Base-by-base conservation (phyloP, 1,140 invertebrate genomes). In the Grapholita molesta region DNA sequence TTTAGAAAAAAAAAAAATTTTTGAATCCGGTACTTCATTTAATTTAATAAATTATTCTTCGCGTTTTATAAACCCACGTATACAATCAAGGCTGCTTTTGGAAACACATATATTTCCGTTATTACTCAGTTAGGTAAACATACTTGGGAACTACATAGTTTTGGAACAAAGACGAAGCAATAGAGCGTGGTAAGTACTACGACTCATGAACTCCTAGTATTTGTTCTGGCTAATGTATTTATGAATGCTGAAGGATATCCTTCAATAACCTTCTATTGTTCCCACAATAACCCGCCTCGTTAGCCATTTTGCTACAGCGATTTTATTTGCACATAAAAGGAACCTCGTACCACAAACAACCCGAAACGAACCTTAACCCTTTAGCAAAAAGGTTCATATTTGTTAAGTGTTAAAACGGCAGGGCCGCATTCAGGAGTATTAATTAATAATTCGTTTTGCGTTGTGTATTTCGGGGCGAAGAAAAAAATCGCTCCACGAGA, bases 381-480 rank as follows among this genome's bases (percentile, higher is more conserved):
- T 28, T 25, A 28, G n/a, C 4, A 28, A 1, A n/a, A 61, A 8
- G 25, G 28, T 15, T 12, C 55, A 32, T 30, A 30, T 61, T 61
- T 30, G 55, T 15, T 28, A 1, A n/a, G 2, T 0, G 30, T 4
- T 23, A 5, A 61, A 61, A 61, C 15, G 1, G n/a, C 55, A 61
- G 55, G 12, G 9, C 42, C 42, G 42, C 42, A 48, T 48, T 48
- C 42, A 28, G 55, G 55, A 9, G 55, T 61, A 61, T 61, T 61
- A 61, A 61, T 61, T 61, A 61, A 61, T 61, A 61, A 30, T 61
- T 61, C 55, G 55, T 61, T 61, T 30, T 61, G 12, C 28, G 55
- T 12, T 12, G 25, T 21, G n/a, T 24, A 57, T 61, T 61, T 61
- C n/a, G 53, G 53, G 24, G 53, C 12, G 23, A 24, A 53, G 24